A percentile compares a stretch with the other conserved stretches of the same genome.
phyloP scores from a whole-genome alignment of 2,113 vertebrate genomes.

The Neolamprologus tretocephalus region DNA sequence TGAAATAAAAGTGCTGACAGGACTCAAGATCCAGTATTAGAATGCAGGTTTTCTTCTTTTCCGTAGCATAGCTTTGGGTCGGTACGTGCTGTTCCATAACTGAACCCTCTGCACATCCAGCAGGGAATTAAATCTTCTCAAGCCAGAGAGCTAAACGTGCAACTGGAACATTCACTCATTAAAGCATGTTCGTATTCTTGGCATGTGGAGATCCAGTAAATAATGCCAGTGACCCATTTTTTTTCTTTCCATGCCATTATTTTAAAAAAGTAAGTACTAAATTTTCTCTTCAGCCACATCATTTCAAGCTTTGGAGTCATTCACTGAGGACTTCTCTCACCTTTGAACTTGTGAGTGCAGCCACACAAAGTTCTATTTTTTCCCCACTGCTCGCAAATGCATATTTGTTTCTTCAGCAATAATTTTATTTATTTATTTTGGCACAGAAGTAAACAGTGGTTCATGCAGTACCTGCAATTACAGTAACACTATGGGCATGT shows the following conservation, averaged over 20 bases:
- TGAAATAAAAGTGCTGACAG: neutral
- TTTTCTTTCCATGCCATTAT: conserved; percentile 13
- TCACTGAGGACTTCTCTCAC: conserved; percentile 8
- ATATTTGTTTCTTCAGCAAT: conserved; percentile 22
- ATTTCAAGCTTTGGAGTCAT: neutral
- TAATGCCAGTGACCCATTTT: conserved; percentile 41
- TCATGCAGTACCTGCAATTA: neutral
- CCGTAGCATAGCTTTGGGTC: neutral
- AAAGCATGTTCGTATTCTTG: conserved; percentile 52
- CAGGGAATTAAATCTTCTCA: neutral
- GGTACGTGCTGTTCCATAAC: neutral
- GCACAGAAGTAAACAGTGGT: neutral
- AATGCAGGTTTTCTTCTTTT: neutral
- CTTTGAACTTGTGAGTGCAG: neutral
- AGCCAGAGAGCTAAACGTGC: conserved; percentile 13
- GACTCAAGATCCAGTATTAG: neutral
- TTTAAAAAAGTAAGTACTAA: neutral
- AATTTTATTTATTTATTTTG: conserved; percentile 41
- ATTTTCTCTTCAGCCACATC: neutral
- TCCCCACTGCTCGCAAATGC: conserved; percentile 27
- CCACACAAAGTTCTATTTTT: neutral
- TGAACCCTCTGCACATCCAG: neutral
- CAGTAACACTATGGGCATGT: neutral
- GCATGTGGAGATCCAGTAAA: conserved; percentile 31
- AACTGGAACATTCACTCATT: conserved; percentile 38